Evolutionary conservation across 1,140 invertebrate species (phyloP).

Genomic region (Ridgeia piscesae): DNA sequence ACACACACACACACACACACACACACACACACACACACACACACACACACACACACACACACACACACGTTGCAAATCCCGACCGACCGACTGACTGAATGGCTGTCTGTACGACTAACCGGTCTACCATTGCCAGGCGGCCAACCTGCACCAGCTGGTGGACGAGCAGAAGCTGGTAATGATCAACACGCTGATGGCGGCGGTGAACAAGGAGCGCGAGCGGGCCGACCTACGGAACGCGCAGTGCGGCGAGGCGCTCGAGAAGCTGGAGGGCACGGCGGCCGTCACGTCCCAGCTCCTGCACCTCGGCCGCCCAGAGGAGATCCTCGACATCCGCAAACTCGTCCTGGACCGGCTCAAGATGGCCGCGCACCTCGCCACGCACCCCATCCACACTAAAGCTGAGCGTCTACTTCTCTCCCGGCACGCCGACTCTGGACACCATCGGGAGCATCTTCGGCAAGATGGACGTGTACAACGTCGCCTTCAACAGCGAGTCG

Average conservation of each 20-base stretch:
- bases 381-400: constrained; percentile 38
- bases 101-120: no score
- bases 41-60: no score
- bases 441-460: constrained; percentile 45
- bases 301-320: constrained; percentile 40
- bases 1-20: no score
- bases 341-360: constrained; percentile 40
- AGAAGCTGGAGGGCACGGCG: not conserved
- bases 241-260: not conserved
- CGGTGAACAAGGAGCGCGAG: constrained; percentile 34
- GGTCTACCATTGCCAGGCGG: constrained; percentile 36
- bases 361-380: constrained; percentile 39
- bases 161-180: constrained; percentile 37
- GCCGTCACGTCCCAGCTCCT: constrained; percentile 28
- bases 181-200: constrained; percentile 32
- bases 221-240: not conserved
- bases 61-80: no score
- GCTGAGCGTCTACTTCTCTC: constrained; percentile 37
- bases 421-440: constrained; percentile 34
- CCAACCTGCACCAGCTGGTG: constrained; percentile 43
- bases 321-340: constrained; percentile 40
- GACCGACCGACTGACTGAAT: no score
- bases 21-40: no score
- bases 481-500: constrained; percentile 10
- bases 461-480: constrained; percentile 27